phyloP scores from a whole-genome alignment of 1,140 invertebrate genomes.

The Pomacea maculata region DNA sequence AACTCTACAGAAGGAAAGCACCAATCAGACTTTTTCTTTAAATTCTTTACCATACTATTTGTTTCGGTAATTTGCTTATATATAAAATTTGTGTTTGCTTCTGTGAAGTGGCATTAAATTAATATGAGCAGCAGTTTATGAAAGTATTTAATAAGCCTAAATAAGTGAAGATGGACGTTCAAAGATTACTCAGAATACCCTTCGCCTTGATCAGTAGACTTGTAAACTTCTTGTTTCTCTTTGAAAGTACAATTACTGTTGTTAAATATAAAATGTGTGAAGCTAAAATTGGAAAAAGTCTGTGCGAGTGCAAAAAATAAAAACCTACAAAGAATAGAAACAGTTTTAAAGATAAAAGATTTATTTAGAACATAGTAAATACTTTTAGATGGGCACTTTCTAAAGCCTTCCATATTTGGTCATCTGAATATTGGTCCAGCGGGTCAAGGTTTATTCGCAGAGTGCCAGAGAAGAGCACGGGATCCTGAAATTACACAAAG shows the following conservation, averaged over 20 bases:
- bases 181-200: too few relatives aligned
- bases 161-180: not conserved
- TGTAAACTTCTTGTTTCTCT: too few relatives aligned
- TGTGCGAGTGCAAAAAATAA: not conserved
- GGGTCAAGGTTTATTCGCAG: conserved; percentile 88
- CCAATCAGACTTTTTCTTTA: too few relatives aligned
- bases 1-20: not conserved
- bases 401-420: conserved; percentile 76
- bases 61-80: not conserved
- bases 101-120: not conserved
- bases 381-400: conserved; percentile 72
- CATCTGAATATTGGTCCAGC: conserved; percentile 77
- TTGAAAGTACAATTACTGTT: too few relatives aligned
- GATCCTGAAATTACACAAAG: conserved; percentile 52
- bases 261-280: not conserved
- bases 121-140: not conserved
- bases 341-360: too few relatives aligned
- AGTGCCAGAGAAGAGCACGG: conserved; percentile 84
- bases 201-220: too few relatives aligned
- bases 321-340: not conserved
- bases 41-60: too few relatives aligned
- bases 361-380: too few relatives aligned
- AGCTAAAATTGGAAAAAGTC: not conserved
- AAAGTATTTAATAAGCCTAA: conserved; percentile 1
- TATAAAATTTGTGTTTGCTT: not conserved